Evolutionary conservation across 2,888 invertebrate genomes (phyloP), one percentile per base, ranked within the genome.

Genomic region (Aleiodes alternator): DNA sequence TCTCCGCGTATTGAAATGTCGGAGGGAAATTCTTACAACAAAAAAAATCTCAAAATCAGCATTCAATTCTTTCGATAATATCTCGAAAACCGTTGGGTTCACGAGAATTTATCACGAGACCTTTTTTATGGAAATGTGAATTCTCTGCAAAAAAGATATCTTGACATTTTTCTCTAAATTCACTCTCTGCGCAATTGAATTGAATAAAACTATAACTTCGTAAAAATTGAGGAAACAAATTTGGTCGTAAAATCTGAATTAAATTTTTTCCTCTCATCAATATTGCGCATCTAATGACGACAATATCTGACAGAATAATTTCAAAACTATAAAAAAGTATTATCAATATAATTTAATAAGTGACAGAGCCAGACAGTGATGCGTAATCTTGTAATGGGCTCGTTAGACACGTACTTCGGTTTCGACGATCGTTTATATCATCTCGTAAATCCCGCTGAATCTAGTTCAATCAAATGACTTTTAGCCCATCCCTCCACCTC

Each of bases 371-470:
- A 34, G 48, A 64, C 38, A 57, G 75, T 83, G 82, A 83, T 82
- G 78, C 76, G 79, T 87, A 86, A 85, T 85, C 85, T 83, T 83
- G 83, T 86, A 86, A 86, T 84, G 82, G 84, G 81, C 82, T 82
- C 80, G 86, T 86, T 84, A 81, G 82, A 83, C 84, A 83, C 84
- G 84, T 82, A 83, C 72, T 79, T 75, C 81, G 69, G 55, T 48
- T 43, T 69, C 51, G 61, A 68, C 53, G 61, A 57, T 69, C 66
- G 56, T 69, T 77, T 69, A 77, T 72, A 75, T 75, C 38, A 59
- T 43, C 43, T 64, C 75, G 61, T 73, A 70, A 75, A 77, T 75
- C 74, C 69, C 23, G 51, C 55, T 76, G 31, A 57, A 73, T 73
- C 51, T 56, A 56, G 73, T 69, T 72, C 72, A 72, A 75, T 74